Evolutionary conservation across 2,888 invertebrate genomes (phyloP), one percentile per base, ranked within the genome.

Genomic region (Abrostola triplasia): DNA sequence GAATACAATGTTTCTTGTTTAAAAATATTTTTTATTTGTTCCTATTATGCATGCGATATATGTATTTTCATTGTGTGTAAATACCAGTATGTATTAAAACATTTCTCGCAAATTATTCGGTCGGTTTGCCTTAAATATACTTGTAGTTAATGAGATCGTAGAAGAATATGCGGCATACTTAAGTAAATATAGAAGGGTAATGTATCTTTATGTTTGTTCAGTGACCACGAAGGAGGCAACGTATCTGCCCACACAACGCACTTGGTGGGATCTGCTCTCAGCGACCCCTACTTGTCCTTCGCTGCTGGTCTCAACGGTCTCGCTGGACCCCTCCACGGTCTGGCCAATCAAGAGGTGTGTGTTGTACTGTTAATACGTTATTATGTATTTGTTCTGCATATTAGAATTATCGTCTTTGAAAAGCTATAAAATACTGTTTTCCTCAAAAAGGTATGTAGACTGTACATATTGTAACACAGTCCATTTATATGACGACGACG

Each of bases 151-250:
- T 8, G 4, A 13, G 10, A 8, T 24, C 9, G 6, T 9, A 9
- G 4, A 9, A 6, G 7, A 44, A 2, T 13, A 8, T 24, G 9
- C 9, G 10, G 40, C 40, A 7, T 9, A 8, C 0, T 10, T 12
- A 9, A 0, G 24, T 47, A 9, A 44, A 7, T 44, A 13, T n/a
- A 13, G 12, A 0, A n/a, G 41, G 48, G 12, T 44, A 11, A 48
- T 44, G n/a, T 40, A 37, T 60, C 51, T 60, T 54, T 55, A 35
- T 60, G 72, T 75, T 75, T 73, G 70, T 72, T n/a, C 88, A 94
- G 98, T 94, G 99, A 99, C 90, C 99, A 99, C 93, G 99, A 99
- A 92, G 98, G 99, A 78, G 99, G 99, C 80, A 99, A 99, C 90
- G 99, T 99, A 6, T 98, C 98, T 8, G 99, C 99, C 4, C 99